Percentiles rank a stretch among this genome's conserved stretches.
Conservation (phyloP, 1,140 invertebrate genomes). For the Drosophila truncata region DNA sequence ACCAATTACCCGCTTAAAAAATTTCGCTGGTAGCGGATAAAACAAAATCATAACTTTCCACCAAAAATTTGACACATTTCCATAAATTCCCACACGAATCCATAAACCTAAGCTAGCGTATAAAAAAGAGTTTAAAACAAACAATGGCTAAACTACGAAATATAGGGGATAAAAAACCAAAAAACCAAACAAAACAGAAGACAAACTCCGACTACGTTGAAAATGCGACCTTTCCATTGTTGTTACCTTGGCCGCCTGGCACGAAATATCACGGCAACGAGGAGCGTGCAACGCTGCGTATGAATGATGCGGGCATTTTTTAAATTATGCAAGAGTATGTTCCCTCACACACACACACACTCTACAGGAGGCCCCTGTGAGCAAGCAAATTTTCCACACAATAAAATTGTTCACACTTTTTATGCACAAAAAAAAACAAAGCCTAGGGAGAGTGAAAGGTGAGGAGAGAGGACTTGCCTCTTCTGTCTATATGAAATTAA, state of each 20-base stretch:
- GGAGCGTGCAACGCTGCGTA: conserved; percentile 49
- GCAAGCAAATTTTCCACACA: conserved; percentile 73
- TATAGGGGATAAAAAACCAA: background rate
- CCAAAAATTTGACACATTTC: conserved; percentile 17
- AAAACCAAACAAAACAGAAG: conserved; percentile 9
- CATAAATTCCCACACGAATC: conserved; percentile 10
- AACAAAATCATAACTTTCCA: conserved; percentile 7
- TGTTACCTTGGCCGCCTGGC: conserved; percentile 69
- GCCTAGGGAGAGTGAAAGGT: background rate
- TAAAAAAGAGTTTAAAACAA: conserved; percentile 49
- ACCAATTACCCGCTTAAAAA: background rate
- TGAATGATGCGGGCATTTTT: conserved; percentile 57
- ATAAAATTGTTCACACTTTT: conserved; percentile 78
- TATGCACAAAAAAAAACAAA: conserved; percentile 19
- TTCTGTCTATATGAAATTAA: conserved; percentile 27
- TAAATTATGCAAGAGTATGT: conserved; percentile 76
- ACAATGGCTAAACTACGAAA: conserved; percentile 55
- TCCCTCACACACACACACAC: conserved; percentile 4
- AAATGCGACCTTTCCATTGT: conserved; percentile 61
- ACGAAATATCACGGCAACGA: conserved; percentile 15
- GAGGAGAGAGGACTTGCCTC: background rate
- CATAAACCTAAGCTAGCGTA: conserved; percentile 19
- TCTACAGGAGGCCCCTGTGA: conserved; percentile 17
- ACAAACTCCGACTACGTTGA: conserved; percentile 11
- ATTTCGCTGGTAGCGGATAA: too few species aligned